Evolutionary conservation across 2,113 vertebrate species (phyloP).

Genomic region (Nannospalax galili): DNA sequence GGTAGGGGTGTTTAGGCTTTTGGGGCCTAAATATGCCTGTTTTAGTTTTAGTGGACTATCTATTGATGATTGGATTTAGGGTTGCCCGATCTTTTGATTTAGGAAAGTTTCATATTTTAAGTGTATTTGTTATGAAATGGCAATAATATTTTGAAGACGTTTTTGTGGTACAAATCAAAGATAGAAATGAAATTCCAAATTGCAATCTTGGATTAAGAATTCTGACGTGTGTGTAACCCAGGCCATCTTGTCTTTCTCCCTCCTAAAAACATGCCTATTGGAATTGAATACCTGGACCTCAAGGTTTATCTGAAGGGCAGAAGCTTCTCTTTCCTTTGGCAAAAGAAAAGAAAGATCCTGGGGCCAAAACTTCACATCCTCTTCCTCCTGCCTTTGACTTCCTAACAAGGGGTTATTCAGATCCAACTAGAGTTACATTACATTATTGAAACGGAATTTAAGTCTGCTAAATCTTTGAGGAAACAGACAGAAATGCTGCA

Average conservation of each 20-base stretch:
- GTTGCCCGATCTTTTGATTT: neutral
- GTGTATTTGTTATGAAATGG: neutral
- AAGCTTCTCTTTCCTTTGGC: neutral
- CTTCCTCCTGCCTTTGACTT: neutral
- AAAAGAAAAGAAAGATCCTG: neutral
- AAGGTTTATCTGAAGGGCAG: neutral
- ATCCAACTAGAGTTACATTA: neutral
- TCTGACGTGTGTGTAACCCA: neutral
- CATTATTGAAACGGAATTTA: neutral
- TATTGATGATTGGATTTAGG: neutral
- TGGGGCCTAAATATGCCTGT: accelerated
- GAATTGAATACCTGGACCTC: neutral
- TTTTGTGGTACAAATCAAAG: neutral
- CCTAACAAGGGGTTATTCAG: neutral
- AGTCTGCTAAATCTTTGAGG: slow-evolving; percentile 9
- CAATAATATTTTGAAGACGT: neutral
- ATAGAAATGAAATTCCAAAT: neutral
- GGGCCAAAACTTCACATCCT: neutral
- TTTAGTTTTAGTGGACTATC: neutral
- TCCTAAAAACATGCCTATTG: neutral
- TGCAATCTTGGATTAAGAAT: slow-evolving; percentile 24
- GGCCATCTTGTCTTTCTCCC: accelerated
- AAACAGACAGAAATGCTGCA: neutral
- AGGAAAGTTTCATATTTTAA: neutral
- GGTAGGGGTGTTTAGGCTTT: neutral